These are phyloP conservation scores for Danio jaintianensis DNA, from an alignment of 2,797 vertebrate genomes.

Conservation along the genomic window DNA sequence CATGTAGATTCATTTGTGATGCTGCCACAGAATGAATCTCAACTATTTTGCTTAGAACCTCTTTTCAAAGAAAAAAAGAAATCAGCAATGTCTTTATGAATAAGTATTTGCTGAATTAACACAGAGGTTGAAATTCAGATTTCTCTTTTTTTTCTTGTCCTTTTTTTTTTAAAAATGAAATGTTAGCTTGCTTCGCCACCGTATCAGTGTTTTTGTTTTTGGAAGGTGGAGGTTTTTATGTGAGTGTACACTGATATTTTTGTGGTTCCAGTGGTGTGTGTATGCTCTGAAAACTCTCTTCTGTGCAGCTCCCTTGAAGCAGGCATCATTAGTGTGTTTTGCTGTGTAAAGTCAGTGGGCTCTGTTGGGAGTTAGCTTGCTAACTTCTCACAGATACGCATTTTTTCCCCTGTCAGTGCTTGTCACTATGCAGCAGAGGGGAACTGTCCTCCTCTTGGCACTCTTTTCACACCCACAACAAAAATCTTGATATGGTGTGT, in stretches of 20 bases:
- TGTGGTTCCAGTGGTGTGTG: slow-evolving; percentile 7
- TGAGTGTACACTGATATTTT: background rate
- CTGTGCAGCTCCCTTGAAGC: slow-evolving; percentile 38
- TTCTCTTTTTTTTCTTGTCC: background rate
- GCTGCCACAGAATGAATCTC: background rate
- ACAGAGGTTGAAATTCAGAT: background rate
- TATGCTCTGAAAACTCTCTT: background rate
- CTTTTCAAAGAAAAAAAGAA: background rate
- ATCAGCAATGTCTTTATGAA: background rate
- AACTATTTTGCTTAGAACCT: background rate
- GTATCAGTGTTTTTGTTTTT: slow-evolving; percentile 1
- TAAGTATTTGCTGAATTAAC: background rate
- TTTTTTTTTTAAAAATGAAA: background rate
- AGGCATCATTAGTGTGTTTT: slow-evolving; percentile 54
- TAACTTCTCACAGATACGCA: slow-evolving; percentile 31
- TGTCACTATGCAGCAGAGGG: slow-evolving; percentile 45
- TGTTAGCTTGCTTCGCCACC: background rate
- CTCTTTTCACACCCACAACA: slow-evolving; percentile 31
- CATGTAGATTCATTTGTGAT: background rate
- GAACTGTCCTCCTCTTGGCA: slow-evolving; percentile 38
- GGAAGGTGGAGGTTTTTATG: background rate
- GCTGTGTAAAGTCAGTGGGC: slow-evolving; percentile 28
- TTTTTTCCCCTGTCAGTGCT: slow-evolving; percentile 46
- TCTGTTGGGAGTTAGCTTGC: slow-evolving; percentile 43
- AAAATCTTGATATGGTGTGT: slow-evolving; percentile 18